phyloP scores from a whole-genome alignment of 2,113 vertebrate genomes.

The Glaucomys volans region DNA sequence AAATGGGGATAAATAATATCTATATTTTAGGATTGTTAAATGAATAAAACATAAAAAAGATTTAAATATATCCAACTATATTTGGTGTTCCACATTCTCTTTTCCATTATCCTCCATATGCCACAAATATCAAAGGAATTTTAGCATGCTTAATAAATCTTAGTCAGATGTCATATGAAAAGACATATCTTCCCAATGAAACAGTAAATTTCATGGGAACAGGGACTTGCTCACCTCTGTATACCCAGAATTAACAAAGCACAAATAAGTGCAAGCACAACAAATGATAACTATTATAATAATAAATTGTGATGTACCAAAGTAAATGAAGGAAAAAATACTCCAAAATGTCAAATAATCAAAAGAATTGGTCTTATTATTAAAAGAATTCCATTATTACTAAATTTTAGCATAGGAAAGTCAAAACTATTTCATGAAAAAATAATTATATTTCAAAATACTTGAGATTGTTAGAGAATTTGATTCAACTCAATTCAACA shows the following conservation, averaged over 20 bases:
- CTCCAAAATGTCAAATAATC: not conserved
- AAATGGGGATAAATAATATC: not conserved
- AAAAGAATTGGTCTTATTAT: not conserved
- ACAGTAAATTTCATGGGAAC: not conserved
- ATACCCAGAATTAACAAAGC: not conserved
- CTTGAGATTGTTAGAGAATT: not conserved
- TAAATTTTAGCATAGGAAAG: not conserved
- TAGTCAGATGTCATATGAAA: not conserved
- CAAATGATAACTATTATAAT: not conserved
- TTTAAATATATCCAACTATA: not conserved
- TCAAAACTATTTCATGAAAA: not conserved
- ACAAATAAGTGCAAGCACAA: not conserved
- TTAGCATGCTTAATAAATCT: not conserved
- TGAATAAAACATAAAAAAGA: not conserved
- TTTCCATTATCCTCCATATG: not conserved
- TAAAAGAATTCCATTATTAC: not conserved
- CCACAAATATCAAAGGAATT: not conserved
- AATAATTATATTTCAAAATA: not conserved
- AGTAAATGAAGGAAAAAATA: not conserved
- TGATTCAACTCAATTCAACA: conserved; percentile 20
- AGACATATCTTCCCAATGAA: not conserved
- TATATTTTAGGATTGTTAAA: not conserved
- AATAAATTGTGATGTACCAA: not conserved
- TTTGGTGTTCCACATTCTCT: not conserved
- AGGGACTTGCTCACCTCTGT: not conserved